phyloP scores from a whole-genome alignment of 2,113 vertebrate species.

The Spilogale gracilis region DNA sequence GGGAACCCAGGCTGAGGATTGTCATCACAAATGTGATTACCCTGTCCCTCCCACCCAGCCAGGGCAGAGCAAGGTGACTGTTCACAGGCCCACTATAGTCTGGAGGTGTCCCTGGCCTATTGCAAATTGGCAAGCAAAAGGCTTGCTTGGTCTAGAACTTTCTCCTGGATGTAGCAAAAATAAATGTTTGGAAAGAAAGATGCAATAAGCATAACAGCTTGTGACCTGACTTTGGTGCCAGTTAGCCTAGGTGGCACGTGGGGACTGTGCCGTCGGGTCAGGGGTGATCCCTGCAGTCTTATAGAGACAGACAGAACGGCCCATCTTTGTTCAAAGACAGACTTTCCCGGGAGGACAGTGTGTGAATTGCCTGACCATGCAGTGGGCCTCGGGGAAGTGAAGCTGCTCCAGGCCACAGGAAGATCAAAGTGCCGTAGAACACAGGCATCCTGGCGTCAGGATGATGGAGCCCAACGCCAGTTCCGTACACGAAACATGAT shows the following conservation, averaged over 20 bases:
- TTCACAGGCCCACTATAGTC: neutral
- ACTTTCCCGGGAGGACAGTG: neutral
- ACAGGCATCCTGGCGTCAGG: accelerated
- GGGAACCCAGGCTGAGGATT: neutral
- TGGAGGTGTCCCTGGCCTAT: too few relatives aligned
- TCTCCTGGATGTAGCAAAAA: neutral
- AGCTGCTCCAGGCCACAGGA: neutral
- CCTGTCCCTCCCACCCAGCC: neutral
- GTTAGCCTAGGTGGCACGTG: neutral
- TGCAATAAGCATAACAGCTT: neutral
- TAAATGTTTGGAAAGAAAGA: neutral
- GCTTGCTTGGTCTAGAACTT: neutral
- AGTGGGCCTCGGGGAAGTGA: accelerated
- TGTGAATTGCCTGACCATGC: neutral
- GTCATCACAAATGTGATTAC: neutral
- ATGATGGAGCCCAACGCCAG: neutral
- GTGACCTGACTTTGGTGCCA: neutral
- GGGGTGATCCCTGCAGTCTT: neutral
- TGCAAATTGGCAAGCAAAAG: neutral
- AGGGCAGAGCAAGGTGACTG: neutral
- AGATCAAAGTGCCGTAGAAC: too few relatives aligned
- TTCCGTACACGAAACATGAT: too few relatives aligned
- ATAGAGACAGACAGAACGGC: neutral
- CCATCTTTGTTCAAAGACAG: neutral
- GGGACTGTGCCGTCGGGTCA: accelerated